A percentile compares a stretch with the other conserved stretches of the same genome.
These are phyloP conservation scores for Archegozetes longisetosus DNA, from an alignment of 1,140 invertebrate species.

Conservation along the genomic window DNA sequence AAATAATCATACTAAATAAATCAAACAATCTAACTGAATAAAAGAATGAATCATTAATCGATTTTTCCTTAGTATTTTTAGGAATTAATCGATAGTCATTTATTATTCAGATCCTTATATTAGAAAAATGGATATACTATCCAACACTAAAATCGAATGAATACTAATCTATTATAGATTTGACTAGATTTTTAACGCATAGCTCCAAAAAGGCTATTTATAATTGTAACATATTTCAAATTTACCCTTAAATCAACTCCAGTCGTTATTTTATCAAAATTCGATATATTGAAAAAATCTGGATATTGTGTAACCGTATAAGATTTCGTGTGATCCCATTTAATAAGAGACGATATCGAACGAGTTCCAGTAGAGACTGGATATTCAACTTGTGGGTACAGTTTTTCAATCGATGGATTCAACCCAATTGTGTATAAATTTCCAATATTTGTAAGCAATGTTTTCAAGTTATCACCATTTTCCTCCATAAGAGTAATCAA, in stretches of 20 bases:
- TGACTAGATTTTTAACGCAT: not conserved
- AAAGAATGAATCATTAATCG: too few species aligned
- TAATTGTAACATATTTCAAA: too few species aligned
- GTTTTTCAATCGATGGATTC: slow-evolving; percentile 40
- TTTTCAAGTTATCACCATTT: slow-evolving; percentile 17
- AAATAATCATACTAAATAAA: slow-evolving; percentile 36
- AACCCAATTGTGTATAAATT: slow-evolving; percentile 58
- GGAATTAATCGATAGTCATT: not conserved
- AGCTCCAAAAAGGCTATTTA: too few species aligned
- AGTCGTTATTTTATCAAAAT: not conserved
- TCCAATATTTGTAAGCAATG: slow-evolving; percentile 21
- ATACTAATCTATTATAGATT: not conserved
- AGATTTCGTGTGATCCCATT: slow-evolving; percentile 34
- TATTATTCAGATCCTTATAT: not conserved
- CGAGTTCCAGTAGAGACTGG: slow-evolving; percentile 34
- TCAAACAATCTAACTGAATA: too few species aligned
- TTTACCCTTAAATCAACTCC: not conserved
- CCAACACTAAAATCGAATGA: too few species aligned
- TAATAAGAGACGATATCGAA: slow-evolving; percentile 31
- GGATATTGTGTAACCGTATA: slow-evolving; percentile 14
- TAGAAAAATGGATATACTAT: not conserved
- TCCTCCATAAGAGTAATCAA: slow-evolving; percentile 36
- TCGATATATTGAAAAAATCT: slow-evolving; percentile 11
- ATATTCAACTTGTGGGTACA: slow-evolving; percentile 27
- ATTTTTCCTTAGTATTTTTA: too few species aligned